Evolutionary conservation across 64 coral and sea anemone genomes (phyloP), one percentile per base, ranked within the genome.

Genomic region (Orbicella faveolata): DNA sequence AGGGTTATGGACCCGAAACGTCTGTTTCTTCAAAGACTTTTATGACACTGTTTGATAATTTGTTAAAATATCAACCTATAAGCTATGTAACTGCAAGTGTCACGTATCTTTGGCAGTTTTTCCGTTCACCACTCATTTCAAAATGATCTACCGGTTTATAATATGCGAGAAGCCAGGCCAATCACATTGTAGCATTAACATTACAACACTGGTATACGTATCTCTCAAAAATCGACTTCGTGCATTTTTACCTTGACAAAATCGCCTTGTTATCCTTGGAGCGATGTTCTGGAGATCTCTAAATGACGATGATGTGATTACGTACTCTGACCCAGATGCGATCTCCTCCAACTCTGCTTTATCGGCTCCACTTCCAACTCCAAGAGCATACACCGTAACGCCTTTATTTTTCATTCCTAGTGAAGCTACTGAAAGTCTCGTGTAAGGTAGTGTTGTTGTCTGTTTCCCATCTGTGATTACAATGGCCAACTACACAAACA

Each of bases 381-480:
- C 93, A 74, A 94, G 76, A 75, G 87, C 79, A 73, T 87, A 94
- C 61, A 94, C 78, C 36, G 35, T 33, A 16, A 94, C 88, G 11
- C 80, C 81, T 86, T 84, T 83, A 26, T 61, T 82, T 72, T 94
- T 94, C 2, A 94, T 52, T 15, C 93, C 93, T 77, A 53, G 80
- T 19, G 93, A 94, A 30, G 93, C 93, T 12, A 62, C 52, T 18
- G 7, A 15, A 57, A 94, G 88, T 23, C 26, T 44, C 9, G 79
- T 83, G 65, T 72, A 90, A 1, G 48, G 61, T 12, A 73, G 74
- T 6, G 81, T 18, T 74, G 30, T 86, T 55, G 93, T 94, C 61
- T 94, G 93, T 16, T 84, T 74, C 36, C 93, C 93, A 17, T 90
- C 93, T 20, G 93, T 94, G 53, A 94, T 90, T n/a, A 94, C 93